Evolutionary conservation across 2,888 invertebrate genomes (phyloP).

Genomic region (Torymus aiolomorphi): DNA sequence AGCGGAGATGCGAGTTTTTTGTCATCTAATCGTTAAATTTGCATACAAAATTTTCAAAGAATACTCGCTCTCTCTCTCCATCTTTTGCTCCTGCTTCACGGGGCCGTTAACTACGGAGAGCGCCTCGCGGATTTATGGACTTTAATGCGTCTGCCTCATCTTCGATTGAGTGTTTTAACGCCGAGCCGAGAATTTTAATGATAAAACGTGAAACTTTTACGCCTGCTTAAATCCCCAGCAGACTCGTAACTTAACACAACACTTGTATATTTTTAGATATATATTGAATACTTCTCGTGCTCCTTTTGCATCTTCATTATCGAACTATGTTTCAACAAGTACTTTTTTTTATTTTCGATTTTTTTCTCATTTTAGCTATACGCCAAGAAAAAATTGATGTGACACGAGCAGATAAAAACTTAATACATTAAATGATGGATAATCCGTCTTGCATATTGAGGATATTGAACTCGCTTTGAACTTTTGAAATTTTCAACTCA

Average conservation of each 20-base stretch:
- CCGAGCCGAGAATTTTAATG: constrained; percentile 16
- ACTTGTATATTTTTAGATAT: background rate
- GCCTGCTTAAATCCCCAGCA: background rate
- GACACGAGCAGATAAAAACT: too few species aligned
- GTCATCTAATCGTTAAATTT: constrained; percentile 40
- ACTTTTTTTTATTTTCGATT: too few species aligned
- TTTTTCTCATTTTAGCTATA: too few species aligned
- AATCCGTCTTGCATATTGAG: too few species aligned
- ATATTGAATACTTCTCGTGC: background rate
- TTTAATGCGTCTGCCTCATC: constrained; percentile 10
- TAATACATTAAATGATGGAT: too few species aligned
- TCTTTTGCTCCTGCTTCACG: too few species aligned
- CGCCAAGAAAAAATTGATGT: too few species aligned
- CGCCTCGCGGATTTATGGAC: constrained; percentile 10
- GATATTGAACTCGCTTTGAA: too few species aligned
- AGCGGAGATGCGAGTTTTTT: constrained; percentile 36
- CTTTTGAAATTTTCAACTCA: too few species aligned
- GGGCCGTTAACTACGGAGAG: background rate
- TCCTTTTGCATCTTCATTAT: background rate
- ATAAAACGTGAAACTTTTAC: background rate
- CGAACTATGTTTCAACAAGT: too few species aligned
- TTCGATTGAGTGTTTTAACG: background rate
- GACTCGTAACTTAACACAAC: background rate
- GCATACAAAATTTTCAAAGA: constrained; percentile 36
- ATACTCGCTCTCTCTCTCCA: background rate